Percentiles rank a stretch among this genome's conserved stretches.
Conservation (phyloP, 2,888 invertebrate species). For the Perizoma affinitatum region DNA sequence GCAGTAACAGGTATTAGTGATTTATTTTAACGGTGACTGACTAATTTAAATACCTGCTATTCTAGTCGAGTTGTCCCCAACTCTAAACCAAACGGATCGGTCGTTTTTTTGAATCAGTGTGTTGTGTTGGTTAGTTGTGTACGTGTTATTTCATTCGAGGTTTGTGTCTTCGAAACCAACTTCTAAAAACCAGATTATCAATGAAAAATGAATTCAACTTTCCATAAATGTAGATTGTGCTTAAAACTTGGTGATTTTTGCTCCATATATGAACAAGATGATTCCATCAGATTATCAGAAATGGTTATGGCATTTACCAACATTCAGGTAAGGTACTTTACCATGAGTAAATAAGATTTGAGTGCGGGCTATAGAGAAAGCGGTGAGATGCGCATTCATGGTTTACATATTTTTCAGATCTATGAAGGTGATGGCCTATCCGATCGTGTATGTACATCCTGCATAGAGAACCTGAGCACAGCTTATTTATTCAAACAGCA, state of each 20-base stretch:
- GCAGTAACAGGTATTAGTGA: no score
- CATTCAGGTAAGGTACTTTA: constrained; percentile 58
- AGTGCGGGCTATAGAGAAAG: no score
- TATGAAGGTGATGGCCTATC: constrained; percentile 75
- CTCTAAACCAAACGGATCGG: no score
- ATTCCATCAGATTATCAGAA: constrained; percentile 72
- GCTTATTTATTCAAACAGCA: constrained; percentile 77
- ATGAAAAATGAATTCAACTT: constrained; percentile 52
- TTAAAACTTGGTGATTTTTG: constrained; percentile 78
- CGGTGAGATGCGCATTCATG: constrained; percentile 8
- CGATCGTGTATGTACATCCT: constrained; percentile 73
- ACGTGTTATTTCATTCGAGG: no score
- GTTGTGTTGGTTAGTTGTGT: no score
- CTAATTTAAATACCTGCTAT: no score
- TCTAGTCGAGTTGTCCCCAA: no score
- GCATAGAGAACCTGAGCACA: constrained; percentile 76
- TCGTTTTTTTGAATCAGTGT: no score
- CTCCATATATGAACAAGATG: constrained; percentile 79
- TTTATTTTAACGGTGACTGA: no score
- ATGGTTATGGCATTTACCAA: constrained; percentile 80
- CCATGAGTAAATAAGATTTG: no score
- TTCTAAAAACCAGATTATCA: no score
- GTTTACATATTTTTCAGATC: constrained; percentile 52
- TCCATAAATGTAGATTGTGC: constrained; percentile 77
- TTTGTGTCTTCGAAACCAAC: no score